phyloP scores from a whole-genome alignment of 2,888 invertebrate species.

The Matsumyia berberina region DNA sequence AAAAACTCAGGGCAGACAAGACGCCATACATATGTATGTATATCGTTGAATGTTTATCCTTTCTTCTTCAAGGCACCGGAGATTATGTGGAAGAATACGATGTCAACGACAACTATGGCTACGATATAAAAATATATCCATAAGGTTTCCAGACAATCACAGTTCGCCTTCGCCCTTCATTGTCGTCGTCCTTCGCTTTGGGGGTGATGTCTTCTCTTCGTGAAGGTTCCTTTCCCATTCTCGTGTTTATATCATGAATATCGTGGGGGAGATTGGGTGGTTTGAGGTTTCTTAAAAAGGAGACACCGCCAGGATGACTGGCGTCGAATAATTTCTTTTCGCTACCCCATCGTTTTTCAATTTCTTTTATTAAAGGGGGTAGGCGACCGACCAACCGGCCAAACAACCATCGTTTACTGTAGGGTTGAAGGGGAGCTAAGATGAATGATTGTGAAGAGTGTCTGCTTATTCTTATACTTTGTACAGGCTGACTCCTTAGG shows the following conservation, averaged over 20 bases:
- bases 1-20: constrained; percentile 20
- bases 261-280: constrained; percentile 4
- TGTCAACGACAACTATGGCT: constrained; percentile 8
- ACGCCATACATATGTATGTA: constrained; percentile 19
- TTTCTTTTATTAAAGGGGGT: constrained; percentile 46
- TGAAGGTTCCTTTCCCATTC: constrained; percentile 7
- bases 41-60: constrained; percentile 18
- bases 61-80: neutral
- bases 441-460: constrained; percentile 59
- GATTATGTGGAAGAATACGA: constrained; percentile 1
- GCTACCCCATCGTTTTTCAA: constrained; percentile 69
- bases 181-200: constrained; percentile 11
- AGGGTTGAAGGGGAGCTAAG: constrained; percentile 50
- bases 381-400: constrained; percentile 21
- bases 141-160: constrained; percentile 63
- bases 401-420: constrained; percentile 5
- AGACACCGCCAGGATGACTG: constrained; percentile 72
- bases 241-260: constrained; percentile 23
- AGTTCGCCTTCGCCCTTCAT: constrained; percentile 23
- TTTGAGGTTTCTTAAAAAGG: constrained; percentile 38
- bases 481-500: constrained; percentile 12
- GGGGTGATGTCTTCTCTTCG: constrained; percentile 46
- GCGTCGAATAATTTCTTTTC: constrained; percentile 70
- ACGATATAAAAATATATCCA: constrained; percentile 51
- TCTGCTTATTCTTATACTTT: constrained; percentile 28